Conservation (phyloP, 1,140 invertebrate species). For the Portunus trituberculatus region DNA sequence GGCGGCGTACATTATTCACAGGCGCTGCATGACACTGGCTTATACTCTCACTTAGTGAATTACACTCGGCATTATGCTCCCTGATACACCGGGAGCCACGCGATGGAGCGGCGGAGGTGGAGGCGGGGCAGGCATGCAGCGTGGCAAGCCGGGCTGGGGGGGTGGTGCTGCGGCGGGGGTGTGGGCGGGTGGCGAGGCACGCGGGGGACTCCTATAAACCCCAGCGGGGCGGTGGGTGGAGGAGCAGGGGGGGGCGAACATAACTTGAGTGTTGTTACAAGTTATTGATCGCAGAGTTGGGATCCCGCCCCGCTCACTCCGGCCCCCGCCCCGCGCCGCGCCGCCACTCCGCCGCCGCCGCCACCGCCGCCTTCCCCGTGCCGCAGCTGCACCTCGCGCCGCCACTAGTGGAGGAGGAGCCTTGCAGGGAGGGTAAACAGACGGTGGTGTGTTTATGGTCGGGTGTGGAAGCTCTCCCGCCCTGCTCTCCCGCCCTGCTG, state of each 20-base stretch:
- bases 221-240: slow-evolving; percentile 37
- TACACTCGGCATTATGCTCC: neutral
- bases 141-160: neutral
- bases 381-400: neutral
- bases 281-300: slow-evolving; percentile 72
- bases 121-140: neutral
- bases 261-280: slow-evolving; percentile 74
- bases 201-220: slow-evolving; percentile 32
- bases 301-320: slow-evolving; percentile 42
- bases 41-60: slow-evolving; percentile 22
- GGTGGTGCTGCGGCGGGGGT: neutral
- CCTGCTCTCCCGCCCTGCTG: neutral
- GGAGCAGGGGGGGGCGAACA: slow-evolving; percentile 53
- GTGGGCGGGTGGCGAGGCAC: neutral
- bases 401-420: neutral
- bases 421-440: neutral
- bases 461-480: neutral
- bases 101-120: neutral
- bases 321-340: slow-evolving; percentile 31
- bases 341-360: neutral
- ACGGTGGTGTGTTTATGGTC: slow-evolving; percentile 11
- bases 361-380: slow-evolving; percentile 13
- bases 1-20: too few species aligned
- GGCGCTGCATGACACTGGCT: neutral
- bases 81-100: neutral